These are phyloP conservation scores for Metacarcinus magister DNA, from an alignment of 2,888 invertebrate species.

Conservation along the genomic window DNA sequence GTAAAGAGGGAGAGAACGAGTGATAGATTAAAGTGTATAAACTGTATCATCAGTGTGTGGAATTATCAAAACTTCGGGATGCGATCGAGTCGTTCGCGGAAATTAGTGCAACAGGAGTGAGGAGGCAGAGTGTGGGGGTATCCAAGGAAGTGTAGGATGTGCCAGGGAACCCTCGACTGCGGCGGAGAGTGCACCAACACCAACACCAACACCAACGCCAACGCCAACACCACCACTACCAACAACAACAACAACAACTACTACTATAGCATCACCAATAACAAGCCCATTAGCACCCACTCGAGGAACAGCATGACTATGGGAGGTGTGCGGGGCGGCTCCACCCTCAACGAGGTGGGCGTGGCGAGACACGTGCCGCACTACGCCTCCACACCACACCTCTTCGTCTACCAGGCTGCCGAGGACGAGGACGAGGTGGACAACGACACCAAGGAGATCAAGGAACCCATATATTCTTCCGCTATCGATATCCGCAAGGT, in stretches of 20 bases:
- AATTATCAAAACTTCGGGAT: not conserved
- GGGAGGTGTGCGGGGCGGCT: constrained; percentile 81
- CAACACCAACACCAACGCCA: not conserved
- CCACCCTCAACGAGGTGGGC: constrained; percentile 81
- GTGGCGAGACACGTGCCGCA: constrained; percentile 78
- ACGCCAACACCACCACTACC: constrained; percentile 47
- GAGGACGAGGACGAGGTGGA: constrained; percentile 81
- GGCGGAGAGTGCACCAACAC: constrained; percentile 58
- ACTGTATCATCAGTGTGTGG: not conserved
- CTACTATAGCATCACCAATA: not conserved
- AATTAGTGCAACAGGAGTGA: not conserved
- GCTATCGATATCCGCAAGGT: constrained; percentile 82
- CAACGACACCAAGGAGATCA: constrained; percentile 69
- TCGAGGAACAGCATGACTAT: constrained; percentile 76
- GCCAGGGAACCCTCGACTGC: constrained; percentile 69
- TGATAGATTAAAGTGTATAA: not conserved
- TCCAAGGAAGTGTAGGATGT: constrained; percentile 70
- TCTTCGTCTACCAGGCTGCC: constrained; percentile 82
- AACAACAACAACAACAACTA: constrained; percentile 34
- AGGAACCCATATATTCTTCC: constrained; percentile 82
- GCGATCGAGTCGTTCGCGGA: not conserved
- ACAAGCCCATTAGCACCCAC: constrained; percentile 64
- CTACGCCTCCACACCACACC: constrained; percentile 83
- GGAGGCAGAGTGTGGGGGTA: not conserved
- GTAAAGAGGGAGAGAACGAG: not conserved